Evolutionary conservation across 2,797 vertebrate genomes (phyloP), one percentile per base, ranked within the genome.

Genomic region (Xerus rutilus): DNA sequence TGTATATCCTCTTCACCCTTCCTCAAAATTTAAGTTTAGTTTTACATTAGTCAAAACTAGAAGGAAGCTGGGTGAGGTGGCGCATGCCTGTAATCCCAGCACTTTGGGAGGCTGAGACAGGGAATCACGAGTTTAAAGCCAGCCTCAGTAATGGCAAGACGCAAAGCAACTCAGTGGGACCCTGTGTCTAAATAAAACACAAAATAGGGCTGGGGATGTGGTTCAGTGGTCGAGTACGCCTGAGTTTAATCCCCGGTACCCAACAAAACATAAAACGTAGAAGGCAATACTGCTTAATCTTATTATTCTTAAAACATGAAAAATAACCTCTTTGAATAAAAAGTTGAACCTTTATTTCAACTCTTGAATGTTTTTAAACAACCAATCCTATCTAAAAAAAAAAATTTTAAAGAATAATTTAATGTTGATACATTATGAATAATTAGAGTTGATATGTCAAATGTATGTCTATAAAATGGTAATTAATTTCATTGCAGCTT

Each of bases 331-430:
- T 84, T 39, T 39, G 2, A 39, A 39, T 39, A 39, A 39, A 39
- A 39, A 57, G 62, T 84, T 77, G 73, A 95, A 92, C n/a, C n/a
- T 93, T 92, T 76, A 3, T 62, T 82, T 17, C 92, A 92, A 88
- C 23, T 95, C 59, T n/a, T 89, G 45, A 86, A 76, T 73, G 35
- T 57, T 97, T 91, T 86, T 52, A 87, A 95, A 81, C 18, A 86
- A 77, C 5, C 14, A 43, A n/a, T 35, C 13, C 17, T 84, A 84
- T 32, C 17, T 73, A 78, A 8, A 47, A 57, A 57, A 57, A 52
- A 54, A 89, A 14, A 14, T n/a, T 78, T 35, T 57, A 76, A 57
- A 96, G 62, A 94, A 15, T 21, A 91, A 64, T 28, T 95, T 62
- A 84, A 3, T 28, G 17, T 57, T 87, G 39, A 2, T 10, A 54